phyloP scores from a whole-genome alignment of 2,797 vertebrate genomes.

The Pangasius mekongensis region DNA sequence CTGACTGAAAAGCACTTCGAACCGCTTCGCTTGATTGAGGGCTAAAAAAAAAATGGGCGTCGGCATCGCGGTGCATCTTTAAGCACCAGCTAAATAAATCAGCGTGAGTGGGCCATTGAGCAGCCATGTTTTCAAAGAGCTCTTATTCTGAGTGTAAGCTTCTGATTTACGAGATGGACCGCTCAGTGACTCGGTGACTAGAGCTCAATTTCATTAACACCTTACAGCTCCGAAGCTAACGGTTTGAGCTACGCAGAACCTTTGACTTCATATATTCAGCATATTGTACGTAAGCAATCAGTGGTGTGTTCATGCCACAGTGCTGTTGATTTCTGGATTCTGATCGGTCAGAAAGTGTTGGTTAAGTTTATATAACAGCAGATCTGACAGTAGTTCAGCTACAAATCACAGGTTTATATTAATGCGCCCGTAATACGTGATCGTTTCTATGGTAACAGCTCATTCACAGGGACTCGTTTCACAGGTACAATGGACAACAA shows the following conservation, averaged over 20 bases:
- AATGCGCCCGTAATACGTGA: background rate
- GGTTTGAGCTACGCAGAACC: too few relatives aligned
- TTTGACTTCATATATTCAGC: background rate
- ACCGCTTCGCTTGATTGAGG: constrained; percentile 45
- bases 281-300: background rate
- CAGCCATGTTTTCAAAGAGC: background rate
- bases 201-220: constrained; percentile 17
- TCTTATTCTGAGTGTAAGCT: background rate
- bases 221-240: background rate
- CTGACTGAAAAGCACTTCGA: constrained; percentile 30
- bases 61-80: background rate
- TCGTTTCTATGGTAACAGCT: background rate
- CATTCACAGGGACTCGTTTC: background rate
- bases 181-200: background rate
- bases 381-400: background rate
- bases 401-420: background rate
- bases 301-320: background rate
- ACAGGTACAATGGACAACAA: too few relatives aligned
- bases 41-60: constrained; percentile 38
- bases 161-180: constrained; percentile 40
- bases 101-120: constrained; percentile 12
- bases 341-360: background rate
- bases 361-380: background rate
- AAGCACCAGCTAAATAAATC: constrained; percentile 8
- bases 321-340: background rate